Conservation (phyloP, 2,797 vertebrate genomes). For the Rallus crepitans region DNA sequence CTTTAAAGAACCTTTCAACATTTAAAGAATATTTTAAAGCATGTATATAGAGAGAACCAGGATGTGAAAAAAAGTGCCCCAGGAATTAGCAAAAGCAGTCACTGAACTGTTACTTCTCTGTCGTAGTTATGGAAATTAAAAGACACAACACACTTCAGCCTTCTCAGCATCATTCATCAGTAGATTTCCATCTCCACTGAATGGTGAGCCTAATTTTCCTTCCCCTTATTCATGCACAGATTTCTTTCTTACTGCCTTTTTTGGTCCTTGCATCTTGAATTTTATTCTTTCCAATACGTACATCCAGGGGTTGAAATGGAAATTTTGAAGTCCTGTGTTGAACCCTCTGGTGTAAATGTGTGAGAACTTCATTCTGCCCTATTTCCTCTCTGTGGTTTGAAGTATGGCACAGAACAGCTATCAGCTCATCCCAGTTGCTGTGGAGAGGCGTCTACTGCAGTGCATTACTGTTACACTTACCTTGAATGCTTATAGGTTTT, state of each 20-base stretch:
- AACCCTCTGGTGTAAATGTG: not conserved
- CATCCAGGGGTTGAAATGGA: not conserved
- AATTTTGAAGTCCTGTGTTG: fast-evolving
- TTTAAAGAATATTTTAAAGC: not conserved
- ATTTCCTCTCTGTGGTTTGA: not conserved
- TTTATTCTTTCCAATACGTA: not conserved
- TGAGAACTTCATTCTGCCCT: not conserved
- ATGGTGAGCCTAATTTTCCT: not conserved
- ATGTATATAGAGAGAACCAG: not conserved
- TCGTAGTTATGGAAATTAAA: not conserved
- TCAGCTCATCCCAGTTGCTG: not conserved
- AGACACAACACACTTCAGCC: not conserved
- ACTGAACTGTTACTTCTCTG: not conserved
- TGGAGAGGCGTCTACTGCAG: not conserved
- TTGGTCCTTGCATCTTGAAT: not conserved
- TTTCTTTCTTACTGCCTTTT: not conserved
- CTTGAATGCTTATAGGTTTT: not conserved
- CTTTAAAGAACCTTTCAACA: not conserved
- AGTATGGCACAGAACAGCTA: not conserved
- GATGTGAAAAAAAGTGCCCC: not conserved
- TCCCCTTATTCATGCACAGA: not conserved
- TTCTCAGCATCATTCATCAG: not conserved
- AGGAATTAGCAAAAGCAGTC: not conserved
- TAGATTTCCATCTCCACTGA: not conserved
- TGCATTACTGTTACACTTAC: not conserved